phyloP scores from a whole-genome alignment of 1,140 invertebrate genomes.

The Papilio dardanus region DNA sequence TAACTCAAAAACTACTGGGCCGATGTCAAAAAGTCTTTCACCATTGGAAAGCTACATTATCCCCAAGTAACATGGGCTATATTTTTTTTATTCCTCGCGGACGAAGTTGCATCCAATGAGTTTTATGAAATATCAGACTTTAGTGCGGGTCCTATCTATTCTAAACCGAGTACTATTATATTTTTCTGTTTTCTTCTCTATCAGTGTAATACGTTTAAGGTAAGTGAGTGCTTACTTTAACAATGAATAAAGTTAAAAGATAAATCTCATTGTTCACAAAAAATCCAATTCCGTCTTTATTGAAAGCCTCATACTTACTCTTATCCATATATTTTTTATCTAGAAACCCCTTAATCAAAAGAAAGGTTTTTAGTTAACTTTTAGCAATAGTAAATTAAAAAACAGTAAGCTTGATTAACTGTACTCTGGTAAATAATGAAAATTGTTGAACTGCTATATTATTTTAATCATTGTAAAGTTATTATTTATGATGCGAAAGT shows the following conservation, averaged over 20 bases:
- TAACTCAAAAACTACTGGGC: too few relatives aligned
- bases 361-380: background rate
- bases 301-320: background rate
- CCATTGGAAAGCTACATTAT: too few relatives aligned
- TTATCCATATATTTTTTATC: slow-evolving; percentile 4
- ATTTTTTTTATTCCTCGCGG: too few relatives aligned
- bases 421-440: background rate
- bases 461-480: too few relatives aligned
- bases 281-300: slow-evolving; percentile 20
- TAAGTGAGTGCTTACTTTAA: slow-evolving; percentile 16
- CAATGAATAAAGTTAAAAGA: slow-evolving; percentile 23
- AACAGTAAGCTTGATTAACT: too few relatives aligned
- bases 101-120: too few relatives aligned
- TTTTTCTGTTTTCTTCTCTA: background rate
- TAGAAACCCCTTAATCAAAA: background rate
- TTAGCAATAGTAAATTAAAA: too few relatives aligned
- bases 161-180: background rate
- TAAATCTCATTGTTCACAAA: slow-evolving; percentile 18
- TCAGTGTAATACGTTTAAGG: slow-evolving; percentile 15
- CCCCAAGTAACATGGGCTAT: too few relatives aligned
- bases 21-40: too few relatives aligned
- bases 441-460: too few relatives aligned
- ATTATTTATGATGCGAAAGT: too few relatives aligned
- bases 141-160: background rate
- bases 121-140: background rate